Conservation (phyloP, 2,888 invertebrate genomes). For the Endomychus coccineus region DNA sequence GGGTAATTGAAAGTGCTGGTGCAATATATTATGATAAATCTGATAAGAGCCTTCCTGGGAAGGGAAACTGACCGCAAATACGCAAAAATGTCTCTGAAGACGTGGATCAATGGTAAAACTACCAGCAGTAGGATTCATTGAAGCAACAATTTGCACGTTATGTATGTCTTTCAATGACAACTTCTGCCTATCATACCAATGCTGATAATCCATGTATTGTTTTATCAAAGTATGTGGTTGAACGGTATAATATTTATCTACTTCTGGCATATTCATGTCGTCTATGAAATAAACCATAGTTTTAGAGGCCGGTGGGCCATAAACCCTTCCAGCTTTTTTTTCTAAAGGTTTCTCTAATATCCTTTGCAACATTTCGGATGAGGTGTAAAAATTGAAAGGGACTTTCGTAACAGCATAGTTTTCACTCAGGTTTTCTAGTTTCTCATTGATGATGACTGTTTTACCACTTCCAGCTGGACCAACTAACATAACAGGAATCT, state of each 20-base stretch:
- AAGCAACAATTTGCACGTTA: constrained; percentile 84
- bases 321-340: constrained; percentile 91
- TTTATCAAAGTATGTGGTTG: constrained; percentile 90
- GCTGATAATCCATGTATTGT: constrained; percentile 88
- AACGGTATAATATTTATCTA: constrained; percentile 88
- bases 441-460: constrained; percentile 82
- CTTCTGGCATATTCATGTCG: constrained; percentile 96
- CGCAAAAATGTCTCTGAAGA: constrained; percentile 79
- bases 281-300: constrained; percentile 90
- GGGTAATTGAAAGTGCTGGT: constrained; percentile 63
- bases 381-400: constrained; percentile 92
- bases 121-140: constrained; percentile 95
- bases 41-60: constrained; percentile 70
- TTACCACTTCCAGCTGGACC: constrained; percentile 88
- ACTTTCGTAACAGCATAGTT: constrained; percentile 79
- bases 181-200: constrained; percentile 91
- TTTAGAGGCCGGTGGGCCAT: constrained; percentile 89
- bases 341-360: constrained; percentile 87
- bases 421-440: constrained; percentile 64
- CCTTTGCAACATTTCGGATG: constrained; percentile 83
- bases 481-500: constrained; percentile 76
- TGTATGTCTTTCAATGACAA: constrained; percentile 82
- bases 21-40: constrained; percentile 77
- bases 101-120: constrained; percentile 90
- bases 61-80: constrained; percentile 84